Base-by-base conservation (phyloP, 2,797 vertebrate species). In the Anabas testudineus region DNA sequence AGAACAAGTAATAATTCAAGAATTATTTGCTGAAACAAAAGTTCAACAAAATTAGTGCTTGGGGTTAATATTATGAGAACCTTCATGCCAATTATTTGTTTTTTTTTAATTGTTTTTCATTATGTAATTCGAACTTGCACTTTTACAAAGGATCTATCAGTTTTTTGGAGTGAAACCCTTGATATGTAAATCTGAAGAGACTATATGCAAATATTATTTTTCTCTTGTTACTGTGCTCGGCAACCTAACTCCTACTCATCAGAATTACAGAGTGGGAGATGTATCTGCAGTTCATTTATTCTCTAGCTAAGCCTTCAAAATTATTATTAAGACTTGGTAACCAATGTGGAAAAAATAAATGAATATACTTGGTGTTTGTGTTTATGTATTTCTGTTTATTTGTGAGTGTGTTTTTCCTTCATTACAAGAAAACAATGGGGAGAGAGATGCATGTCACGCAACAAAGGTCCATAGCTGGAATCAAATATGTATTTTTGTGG, bases 111-210 rank as follows among this genome's bases (percentile, higher is more conserved):
- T 12, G 45, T 24, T 61, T 37, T 54, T 15, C 30, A 41, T 46
- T 16, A 48, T 53, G 13, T 39, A 37, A 39, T 37, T 39, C 37
- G 32, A 39, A 39, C 37, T 36, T 36, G 12, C 37, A 39, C 14
- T 39, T 39, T 37, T 37, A 39, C 37, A 39, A 39, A 39, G 37
- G 13, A 16, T 39, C 13, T 39, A 39, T 39, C 13, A 39, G 45
- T 41, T 59, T n/a, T 56, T 59, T 13, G 34, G 32, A n/a, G 5
- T 36, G 30, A 26, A n/a, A n/a, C 45, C 14, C 4, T 16, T 39
- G 13, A 39, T 39, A 39, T 39, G 22, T 47, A 61, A 54, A 64
- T 57, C 8, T 55, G 18, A 43, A 12, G 14, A 34, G 15, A 58
- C n/a, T 7, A 7, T 14, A 10, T 39, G 9, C 41, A 53, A 63